These are phyloP conservation scores for Lepidocolaptes lacrymiger DNA, from an alignment of 2,797 vertebrate species.

Conservation along the genomic window DNA sequence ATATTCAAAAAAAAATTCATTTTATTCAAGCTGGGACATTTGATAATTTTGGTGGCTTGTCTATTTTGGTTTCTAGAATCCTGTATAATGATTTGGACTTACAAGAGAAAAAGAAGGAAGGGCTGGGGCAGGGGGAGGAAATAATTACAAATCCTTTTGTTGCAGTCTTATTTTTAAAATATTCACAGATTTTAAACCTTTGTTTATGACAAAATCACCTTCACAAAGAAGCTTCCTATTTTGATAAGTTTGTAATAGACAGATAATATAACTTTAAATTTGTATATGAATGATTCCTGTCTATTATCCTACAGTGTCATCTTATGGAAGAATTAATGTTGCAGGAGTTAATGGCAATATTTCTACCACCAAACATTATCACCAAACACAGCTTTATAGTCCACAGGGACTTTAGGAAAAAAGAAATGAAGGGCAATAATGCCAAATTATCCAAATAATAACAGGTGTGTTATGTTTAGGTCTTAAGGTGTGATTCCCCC, in stretches of 20 bases:
- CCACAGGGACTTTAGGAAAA: not conserved
- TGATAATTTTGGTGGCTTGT: not conserved
- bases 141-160: not conserved
- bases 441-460: rapidly evolving
- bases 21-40: not conserved
- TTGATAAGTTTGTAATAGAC: not conserved
- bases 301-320: not conserved
- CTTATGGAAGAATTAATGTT: not conserved
- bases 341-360: not conserved
- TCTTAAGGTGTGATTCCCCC: not conserved
- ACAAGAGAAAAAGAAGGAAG: not conserved
- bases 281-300: not conserved
- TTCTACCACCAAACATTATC: not conserved
- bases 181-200: not conserved
- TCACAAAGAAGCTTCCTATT: not conserved
- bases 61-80: not conserved
- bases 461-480: not conserved
- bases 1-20: not conserved
- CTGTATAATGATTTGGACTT: not conserved
- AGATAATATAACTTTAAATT: not conserved
- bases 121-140: too few species aligned
- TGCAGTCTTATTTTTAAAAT: not conserved
- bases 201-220: not conserved
- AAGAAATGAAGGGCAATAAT: not conserved
- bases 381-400: not conserved